A percentile compares a stretch with the other conserved stretches of the same genome.
These are phyloP conservation scores for Channa argus DNA, from an alignment of 2,113 vertebrate genomes.

Conservation along the genomic window DNA sequence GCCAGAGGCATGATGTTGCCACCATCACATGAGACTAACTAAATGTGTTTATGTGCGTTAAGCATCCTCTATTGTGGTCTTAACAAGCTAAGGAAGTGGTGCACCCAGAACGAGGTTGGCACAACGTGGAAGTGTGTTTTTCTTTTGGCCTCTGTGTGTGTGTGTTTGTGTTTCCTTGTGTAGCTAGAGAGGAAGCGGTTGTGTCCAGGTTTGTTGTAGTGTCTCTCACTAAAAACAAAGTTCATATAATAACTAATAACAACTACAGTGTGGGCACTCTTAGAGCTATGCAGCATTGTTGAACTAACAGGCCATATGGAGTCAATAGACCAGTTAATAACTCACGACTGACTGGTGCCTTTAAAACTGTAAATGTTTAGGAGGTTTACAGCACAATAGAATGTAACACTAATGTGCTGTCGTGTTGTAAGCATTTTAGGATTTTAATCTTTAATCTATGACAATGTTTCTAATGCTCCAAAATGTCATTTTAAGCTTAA, in stretches of 20 bases:
- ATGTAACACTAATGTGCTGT: background rate
- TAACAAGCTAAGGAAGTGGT: constrained; percentile 17
- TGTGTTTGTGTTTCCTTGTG: background rate
- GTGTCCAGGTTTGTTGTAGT: background rate
- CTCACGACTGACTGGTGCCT: constrained; percentile 41
- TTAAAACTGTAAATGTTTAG: constrained; percentile 2
- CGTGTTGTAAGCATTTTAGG: background rate
- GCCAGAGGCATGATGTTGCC: constrained; percentile 5
- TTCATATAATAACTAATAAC: constrained; percentile 66
- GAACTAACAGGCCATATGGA: constrained; percentile 65
- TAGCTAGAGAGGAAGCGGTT: background rate
- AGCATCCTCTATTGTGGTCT: constrained; percentile 24
- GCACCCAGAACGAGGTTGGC: constrained; percentile 9
- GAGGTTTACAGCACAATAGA: background rate
- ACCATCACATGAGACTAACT: constrained; percentile 32
- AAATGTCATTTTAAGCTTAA: background rate
- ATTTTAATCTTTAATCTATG: too few species aligned
- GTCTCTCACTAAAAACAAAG: constrained; percentile 23
- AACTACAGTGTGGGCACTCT: constrained; percentile 15
- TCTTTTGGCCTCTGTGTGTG: background rate
- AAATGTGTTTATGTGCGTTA: background rate
- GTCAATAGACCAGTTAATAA: constrained; percentile 65
- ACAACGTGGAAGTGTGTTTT: background rate
- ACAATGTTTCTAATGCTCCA: constrained; percentile 1
- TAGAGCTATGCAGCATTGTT: constrained; percentile 32